Conservation (phyloP, 2,797 vertebrate species). For the Clamator glandarius region DNA sequence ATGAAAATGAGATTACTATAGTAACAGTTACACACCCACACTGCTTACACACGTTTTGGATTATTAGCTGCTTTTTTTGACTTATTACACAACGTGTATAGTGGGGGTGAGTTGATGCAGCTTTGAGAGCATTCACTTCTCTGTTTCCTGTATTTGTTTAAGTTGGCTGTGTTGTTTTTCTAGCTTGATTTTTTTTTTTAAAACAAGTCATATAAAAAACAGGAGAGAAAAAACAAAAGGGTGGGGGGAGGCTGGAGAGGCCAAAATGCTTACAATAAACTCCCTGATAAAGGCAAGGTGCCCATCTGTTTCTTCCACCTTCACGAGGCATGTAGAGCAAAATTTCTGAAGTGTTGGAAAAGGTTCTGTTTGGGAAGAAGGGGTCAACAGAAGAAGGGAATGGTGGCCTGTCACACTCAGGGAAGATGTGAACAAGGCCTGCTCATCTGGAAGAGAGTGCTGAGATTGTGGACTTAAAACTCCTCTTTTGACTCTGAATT, state of each 20-base stretch:
- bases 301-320: background rate
- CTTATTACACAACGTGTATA: background rate
- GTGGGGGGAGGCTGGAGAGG: background rate
- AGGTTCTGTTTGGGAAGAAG: conserved; percentile 7
- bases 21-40: conserved; percentile 57
- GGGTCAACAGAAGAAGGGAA: background rate
- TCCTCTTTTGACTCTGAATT: background rate
- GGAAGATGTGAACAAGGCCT: background rate
- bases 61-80: conserved; percentile 41
- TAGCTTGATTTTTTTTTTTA: background rate
- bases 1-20: conserved; percentile 48
- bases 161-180: conserved; percentile 25
- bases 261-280: background rate
- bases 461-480: conserved; percentile 22
- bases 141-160: conserved; percentile 55
- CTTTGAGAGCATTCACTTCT: conserved; percentile 38
- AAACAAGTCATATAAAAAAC: conserved; percentile 9
- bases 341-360: conserved; percentile 14
- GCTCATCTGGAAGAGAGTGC: background rate
- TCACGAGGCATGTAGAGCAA: background rate
- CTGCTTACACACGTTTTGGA: conserved; percentile 26
- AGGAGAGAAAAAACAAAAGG: background rate
- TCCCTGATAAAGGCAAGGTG: conserved; percentile 6
- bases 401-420: background rate
- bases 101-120: background rate